These are phyloP conservation scores for Pterois miles DNA, from an alignment of 2,797 vertebrate species.

Conservation along the genomic window DNA sequence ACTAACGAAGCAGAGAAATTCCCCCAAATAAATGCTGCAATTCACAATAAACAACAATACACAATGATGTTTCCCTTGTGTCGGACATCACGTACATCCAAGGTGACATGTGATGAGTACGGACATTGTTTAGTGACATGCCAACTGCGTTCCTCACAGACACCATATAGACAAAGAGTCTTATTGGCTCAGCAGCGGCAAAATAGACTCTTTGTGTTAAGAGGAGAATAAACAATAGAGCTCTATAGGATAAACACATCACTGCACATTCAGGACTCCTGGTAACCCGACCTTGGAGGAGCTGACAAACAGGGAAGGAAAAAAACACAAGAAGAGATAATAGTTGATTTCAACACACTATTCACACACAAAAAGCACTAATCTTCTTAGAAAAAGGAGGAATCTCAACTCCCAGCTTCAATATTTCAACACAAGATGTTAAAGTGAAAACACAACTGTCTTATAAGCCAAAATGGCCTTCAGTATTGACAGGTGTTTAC, in stretches of 20 bases:
- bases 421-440: neutral
- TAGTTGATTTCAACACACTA: neutral
- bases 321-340: neutral
- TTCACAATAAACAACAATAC: neutral
- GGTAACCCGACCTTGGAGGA: slow-evolving; percentile 26
- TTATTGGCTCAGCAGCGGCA: slow-evolving; percentile 12
- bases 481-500: neutral
- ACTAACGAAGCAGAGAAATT: neutral
- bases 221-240: slow-evolving; percentile 55
- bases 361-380: neutral
- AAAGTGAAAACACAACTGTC: neutral
- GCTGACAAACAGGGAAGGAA: slow-evolving; percentile 8
- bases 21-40: neutral
- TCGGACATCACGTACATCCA: neutral
- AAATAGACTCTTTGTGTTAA: slow-evolving; percentile 57
- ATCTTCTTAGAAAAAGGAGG: neutral
- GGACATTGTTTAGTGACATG: slow-evolving; percentile 40
- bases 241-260: slow-evolving; percentile 33
- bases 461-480: neutral
- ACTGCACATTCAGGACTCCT: neutral
- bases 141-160: slow-evolving; percentile 30
- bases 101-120: slow-evolving; percentile 17
- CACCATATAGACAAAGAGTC: slow-evolving; percentile 44
- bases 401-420: neutral
- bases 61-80: neutral